These are phyloP conservation scores for Caenorhabditis panamensis DNA, from an alignment of 2,888 invertebrate species.

Conservation along the genomic window DNA sequence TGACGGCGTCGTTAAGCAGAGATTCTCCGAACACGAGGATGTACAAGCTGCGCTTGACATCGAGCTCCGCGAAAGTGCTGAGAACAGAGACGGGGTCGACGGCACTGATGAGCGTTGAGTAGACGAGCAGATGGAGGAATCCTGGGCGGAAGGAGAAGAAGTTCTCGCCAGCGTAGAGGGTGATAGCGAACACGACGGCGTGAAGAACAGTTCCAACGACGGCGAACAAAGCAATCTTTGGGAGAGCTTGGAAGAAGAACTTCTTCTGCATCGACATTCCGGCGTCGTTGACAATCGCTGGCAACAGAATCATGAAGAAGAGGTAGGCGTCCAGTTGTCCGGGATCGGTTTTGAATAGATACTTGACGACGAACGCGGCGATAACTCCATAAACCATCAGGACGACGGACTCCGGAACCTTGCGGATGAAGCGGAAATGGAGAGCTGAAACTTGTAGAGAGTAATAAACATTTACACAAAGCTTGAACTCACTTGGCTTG, in stretches of 20 bases:
- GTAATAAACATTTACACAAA: too few relatives aligned
- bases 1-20: slow-evolving; percentile 86
- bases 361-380: slow-evolving; percentile 58
- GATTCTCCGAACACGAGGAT: slow-evolving; percentile 69
- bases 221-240: slow-evolving; percentile 94
- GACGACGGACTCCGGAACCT: slow-evolving; percentile 70
- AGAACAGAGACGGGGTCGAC: slow-evolving; percentile 79
- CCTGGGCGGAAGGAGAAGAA: slow-evolving; percentile 16
- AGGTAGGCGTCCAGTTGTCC: slow-evolving; percentile 84
- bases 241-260: slow-evolving; percentile 94
- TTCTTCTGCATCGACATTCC: slow-evolving; percentile 99
- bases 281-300: slow-evolving; percentile 97
- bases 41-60: slow-evolving; percentile 74
- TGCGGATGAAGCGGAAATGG: slow-evolving; percentile 24
- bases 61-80: slow-evolving; percentile 86
- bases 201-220: slow-evolving; percentile 94
- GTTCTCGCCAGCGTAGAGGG: slow-evolving; percentile 13
- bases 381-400: slow-evolving; percentile 68
- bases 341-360: slow-evolving; percentile 6
- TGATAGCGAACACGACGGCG: slow-evolving; percentile 83
- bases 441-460: slow-evolving; percentile 36
- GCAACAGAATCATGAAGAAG: slow-evolving; percentile 97
- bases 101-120: slow-evolving; percentile 74
- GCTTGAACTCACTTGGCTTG: slow-evolving; percentile 63
- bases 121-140: slow-evolving; percentile 57